Conservation (phyloP, 2,888 invertebrate species). For the Yponomeuta malinellus region DNA sequence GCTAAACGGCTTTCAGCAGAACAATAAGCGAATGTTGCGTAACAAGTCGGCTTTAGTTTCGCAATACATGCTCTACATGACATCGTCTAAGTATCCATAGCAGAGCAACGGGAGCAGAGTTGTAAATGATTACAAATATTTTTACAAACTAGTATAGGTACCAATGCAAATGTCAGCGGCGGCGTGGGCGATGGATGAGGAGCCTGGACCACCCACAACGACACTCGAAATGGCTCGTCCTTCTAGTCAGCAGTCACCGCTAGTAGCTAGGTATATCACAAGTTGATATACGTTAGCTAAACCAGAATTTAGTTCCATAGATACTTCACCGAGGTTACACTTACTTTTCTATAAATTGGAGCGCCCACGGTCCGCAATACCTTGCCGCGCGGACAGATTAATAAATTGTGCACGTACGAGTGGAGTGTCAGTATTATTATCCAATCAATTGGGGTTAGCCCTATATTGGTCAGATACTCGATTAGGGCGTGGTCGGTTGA, state of each 20-base stretch:
- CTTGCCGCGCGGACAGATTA: neutral
- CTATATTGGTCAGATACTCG: slow-evolving; percentile 5
- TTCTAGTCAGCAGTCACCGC: neutral
- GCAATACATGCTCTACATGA: neutral
- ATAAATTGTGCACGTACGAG: neutral
- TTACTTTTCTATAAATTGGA: neutral
- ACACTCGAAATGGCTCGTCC: neutral
- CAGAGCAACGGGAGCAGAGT: neutral
- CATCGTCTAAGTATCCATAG: neutral
- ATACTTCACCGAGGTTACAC: neutral
- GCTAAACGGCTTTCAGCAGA: neutral
- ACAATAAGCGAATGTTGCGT: neutral
- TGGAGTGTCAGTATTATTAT: slow-evolving; percentile 7
- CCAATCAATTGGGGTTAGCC: slow-evolving; percentile 8
- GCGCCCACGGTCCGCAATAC: neutral
- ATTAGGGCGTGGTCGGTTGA: slow-evolving; percentile 9
- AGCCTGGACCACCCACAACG: neutral
- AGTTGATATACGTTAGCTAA: neutral
- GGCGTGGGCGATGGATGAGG: neutral
- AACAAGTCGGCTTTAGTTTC: neutral
- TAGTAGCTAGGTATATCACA: neutral
- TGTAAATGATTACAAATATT: neutral
- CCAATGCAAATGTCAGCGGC: neutral
- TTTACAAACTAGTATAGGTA: neutral
- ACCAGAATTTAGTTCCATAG: neutral